phyloP scores from a whole-genome alignment of 2,113 vertebrate species.

The Misgurnus mizolepis region DNA sequence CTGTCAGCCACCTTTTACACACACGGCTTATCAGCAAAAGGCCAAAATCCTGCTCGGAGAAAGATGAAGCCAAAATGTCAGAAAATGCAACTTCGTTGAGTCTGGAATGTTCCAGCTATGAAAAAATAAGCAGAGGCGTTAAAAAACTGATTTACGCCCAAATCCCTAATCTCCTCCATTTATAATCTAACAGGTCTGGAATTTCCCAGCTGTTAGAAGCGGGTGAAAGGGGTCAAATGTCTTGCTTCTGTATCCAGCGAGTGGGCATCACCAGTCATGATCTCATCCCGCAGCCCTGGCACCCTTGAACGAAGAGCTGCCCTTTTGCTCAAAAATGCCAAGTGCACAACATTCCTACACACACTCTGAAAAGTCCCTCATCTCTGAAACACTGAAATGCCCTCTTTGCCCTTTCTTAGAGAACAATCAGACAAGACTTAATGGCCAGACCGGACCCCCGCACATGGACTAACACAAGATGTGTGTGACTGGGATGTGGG shows the following conservation, averaged over 20 bases:
- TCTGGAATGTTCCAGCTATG: constrained; percentile 20
- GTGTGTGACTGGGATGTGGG: constrained; percentile 55
- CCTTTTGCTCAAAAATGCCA: constrained; percentile 79
- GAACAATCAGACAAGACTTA: constrained; percentile 68
- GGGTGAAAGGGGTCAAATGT: constrained; percentile 31
- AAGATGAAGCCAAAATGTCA: background rate
- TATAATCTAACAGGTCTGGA: constrained; percentile 37
- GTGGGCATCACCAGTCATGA: constrained; percentile 75
- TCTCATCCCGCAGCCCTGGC: constrained; percentile 70
- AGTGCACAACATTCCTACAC: constrained; percentile 71
- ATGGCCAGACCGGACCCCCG: constrained; percentile 29
- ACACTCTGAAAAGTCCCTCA: constrained; percentile 33
- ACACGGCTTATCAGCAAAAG: constrained; percentile 40
- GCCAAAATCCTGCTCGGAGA: constrained; percentile 39
- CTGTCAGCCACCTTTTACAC: constrained; percentile 15
- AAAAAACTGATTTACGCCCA: constrained; percentile 7
- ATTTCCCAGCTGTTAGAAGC: constrained; percentile 33
- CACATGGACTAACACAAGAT: constrained; percentile 54
- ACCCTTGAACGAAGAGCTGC: constrained; percentile 70
- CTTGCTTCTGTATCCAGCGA: constrained; percentile 45
- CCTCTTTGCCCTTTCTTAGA: constrained; percentile 60
- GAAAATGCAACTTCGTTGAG: constrained; percentile 4
- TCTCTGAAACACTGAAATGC: constrained; percentile 63
- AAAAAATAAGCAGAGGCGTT: background rate
- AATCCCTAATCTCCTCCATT: constrained; percentile 10